Conservation (phyloP, 2,797 vertebrate species). For the Tachyglossus aculeatus region DNA sequence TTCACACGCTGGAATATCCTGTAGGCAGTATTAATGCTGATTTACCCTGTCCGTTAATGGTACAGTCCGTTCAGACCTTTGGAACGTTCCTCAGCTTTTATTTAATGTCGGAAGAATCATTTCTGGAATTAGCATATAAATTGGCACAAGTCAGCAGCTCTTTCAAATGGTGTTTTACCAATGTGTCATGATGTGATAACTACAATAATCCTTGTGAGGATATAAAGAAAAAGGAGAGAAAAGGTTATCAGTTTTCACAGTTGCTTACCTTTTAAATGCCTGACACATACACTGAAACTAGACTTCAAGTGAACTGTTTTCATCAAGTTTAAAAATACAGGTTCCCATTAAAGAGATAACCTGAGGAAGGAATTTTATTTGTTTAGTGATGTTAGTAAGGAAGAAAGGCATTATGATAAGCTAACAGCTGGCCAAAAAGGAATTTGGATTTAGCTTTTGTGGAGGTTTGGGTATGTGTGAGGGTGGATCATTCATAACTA, state of each 20-base stretch:
- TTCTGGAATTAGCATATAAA: conserved; percentile 77
- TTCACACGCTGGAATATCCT: conserved; percentile 53
- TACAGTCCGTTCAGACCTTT: conserved; percentile 71
- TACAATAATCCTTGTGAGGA: not conserved
- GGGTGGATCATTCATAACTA: not conserved
- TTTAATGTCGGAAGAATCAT: conserved; percentile 67
- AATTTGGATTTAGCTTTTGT: no score
- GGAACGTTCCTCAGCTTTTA: conserved; percentile 75
- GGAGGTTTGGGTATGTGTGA: accelerated
- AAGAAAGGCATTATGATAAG: not conserved
- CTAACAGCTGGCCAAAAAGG: conserved; percentile 8
- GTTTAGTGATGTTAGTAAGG: not conserved
- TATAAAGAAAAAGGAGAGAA: not conserved
- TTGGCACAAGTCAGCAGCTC: conserved; percentile 65
- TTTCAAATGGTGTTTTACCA: conserved; percentile 28
- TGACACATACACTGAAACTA: not conserved
- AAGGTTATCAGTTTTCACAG: not conserved
- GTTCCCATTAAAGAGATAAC: not conserved
- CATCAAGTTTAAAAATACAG: not conserved
- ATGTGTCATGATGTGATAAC: conserved; percentile 36
- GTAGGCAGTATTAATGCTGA: conserved; percentile 48
- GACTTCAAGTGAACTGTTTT: not conserved
- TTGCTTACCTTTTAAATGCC: not conserved
- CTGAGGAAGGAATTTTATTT: not conserved
- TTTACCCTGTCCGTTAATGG: conserved; percentile 57